Evolutionary conservation across 2,888 invertebrate species (phyloP).

Genomic region (Lampropteryx suffumata): DNA sequence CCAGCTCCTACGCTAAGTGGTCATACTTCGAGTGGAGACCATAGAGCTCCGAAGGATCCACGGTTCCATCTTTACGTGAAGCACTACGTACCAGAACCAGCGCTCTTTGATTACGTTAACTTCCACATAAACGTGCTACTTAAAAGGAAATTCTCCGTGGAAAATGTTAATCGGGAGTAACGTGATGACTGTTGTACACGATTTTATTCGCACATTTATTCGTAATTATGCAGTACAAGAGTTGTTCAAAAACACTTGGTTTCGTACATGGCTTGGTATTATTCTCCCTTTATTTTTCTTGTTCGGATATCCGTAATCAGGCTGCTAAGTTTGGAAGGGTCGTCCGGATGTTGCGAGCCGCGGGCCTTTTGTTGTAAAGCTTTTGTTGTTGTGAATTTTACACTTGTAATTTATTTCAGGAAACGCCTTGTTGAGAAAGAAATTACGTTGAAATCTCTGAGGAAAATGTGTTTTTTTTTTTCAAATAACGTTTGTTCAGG

Average conservation of each 20-base stretch:
- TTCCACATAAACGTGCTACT: constrained; percentile 67
- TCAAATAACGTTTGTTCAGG: constrained; percentile 68
- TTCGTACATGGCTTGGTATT: constrained; percentile 59
- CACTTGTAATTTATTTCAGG: constrained; percentile 83
- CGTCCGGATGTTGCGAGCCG: constrained; percentile 80
- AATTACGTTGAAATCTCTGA: constrained; percentile 79
- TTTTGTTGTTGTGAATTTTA: constrained; percentile 83
- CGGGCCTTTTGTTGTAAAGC: constrained; percentile 81
- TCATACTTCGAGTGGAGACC: constrained; percentile 36
- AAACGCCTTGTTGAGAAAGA: constrained; percentile 80
- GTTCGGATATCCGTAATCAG: constrained; percentile 82
- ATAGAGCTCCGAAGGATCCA: constrained; percentile 53
- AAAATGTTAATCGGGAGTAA: constrained; percentile 50
- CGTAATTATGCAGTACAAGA: constrained; percentile 34
- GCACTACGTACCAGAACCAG: constrained; percentile 69
- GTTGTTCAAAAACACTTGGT: constrained; percentile 53
- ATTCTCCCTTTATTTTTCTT: constrained; percentile 71
- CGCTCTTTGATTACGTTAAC: constrained; percentile 69
- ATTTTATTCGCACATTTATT: constrained; percentile 2
- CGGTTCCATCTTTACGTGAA: constrained; percentile 69
- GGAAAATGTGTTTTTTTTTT: constrained; percentile 79
- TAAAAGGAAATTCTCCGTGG: constrained; percentile 58
- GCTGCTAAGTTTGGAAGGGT: constrained; percentile 81
- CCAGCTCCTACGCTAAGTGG: constrained; percentile 43
- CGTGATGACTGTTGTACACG: constrained; percentile 35